These are phyloP conservation scores for Idaea straminata DNA, from an alignment of 2,888 invertebrate species.

Conservation along the genomic window DNA sequence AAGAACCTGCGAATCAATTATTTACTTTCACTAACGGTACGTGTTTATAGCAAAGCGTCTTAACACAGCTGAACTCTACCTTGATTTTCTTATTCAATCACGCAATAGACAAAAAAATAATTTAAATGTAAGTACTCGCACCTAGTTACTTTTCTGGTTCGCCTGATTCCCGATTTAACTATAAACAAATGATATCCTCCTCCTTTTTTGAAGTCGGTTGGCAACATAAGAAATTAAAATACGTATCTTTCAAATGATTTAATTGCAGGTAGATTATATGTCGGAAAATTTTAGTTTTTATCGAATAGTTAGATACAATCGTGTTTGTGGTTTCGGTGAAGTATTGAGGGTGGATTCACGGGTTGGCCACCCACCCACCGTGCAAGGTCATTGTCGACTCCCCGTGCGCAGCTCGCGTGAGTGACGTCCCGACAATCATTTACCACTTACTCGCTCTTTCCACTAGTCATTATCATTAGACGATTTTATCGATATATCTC, in stretches of 20 bases:
- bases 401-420: conserved; percentile 39
- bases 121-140: too few species aligned
- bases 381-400: conserved; percentile 58
- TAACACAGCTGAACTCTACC: too few species aligned
- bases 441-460: conserved; percentile 39
- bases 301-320: conserved; percentile 10
- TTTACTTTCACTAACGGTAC: too few species aligned
- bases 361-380: conserved; percentile 17
- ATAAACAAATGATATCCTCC: too few species aligned
- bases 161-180: too few species aligned
- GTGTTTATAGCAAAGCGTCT: too few species aligned
- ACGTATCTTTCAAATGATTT: neutral
- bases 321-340: conserved; percentile 35
- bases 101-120: too few species aligned
- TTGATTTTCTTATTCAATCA: too few species aligned
- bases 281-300: conserved; percentile 12
- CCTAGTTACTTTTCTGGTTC: too few species aligned
- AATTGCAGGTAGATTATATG: neutral
- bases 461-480: conserved; percentile 29
- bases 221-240: too few species aligned
- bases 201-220: too few species aligned
- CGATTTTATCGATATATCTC: neutral
- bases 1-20: neutral
- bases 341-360: conserved; percentile 25
- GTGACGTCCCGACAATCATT: conserved; percentile 39